A percentile compares a stretch with the other conserved stretches of the same genome.
Evolutionary conservation across 1,140 invertebrate genomes (phyloP).

Genomic region (Atopsyche davidsoni): DNA sequence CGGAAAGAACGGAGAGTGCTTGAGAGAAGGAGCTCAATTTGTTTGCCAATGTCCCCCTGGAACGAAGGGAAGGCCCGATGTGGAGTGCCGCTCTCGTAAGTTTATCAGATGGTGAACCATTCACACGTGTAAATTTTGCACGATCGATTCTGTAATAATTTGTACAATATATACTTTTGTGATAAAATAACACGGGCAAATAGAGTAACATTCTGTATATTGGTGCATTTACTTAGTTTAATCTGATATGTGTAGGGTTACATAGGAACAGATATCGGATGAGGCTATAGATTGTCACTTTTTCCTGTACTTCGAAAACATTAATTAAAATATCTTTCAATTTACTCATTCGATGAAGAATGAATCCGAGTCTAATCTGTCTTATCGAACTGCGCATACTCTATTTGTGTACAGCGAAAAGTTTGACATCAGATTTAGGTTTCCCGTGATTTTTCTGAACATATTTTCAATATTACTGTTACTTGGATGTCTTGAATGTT

Average conservation of each 20-base stretch:
- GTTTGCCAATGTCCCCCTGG: conserved; percentile 74
- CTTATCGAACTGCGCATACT: conserved; percentile 19
- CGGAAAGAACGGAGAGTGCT: conserved; percentile 74
- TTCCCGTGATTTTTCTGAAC: conserved; percentile 5
- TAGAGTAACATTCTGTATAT: conserved; percentile 31
- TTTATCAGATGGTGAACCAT: conserved; percentile 31
- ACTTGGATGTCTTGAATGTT: neutral
- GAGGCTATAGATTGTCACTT: conserved; percentile 26
- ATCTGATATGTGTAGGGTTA: conserved; percentile 25
- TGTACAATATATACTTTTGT: conserved; percentile 47
- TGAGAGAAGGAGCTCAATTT: conserved; percentile 70
- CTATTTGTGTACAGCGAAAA: neutral
- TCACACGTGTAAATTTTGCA: conserved; percentile 47
- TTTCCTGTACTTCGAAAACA: conserved; percentile 21
- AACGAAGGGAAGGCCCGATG: conserved; percentile 64
- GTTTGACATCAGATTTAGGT: neutral
- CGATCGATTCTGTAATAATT: conserved; percentile 44
- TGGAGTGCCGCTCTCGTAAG: conserved; percentile 76
- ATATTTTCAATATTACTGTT: neutral
- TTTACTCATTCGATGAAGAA: conserved; percentile 23
- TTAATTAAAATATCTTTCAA: conserved; percentile 14
- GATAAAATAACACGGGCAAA: conserved; percentile 38
- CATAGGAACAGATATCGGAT: conserved; percentile 25
- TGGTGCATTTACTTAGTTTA: conserved; percentile 30
- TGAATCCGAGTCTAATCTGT: conserved; percentile 30